These are phyloP conservation scores for Rhagophthalmus giganteus DNA, from an alignment of 2,888 invertebrate species.

Conservation along the genomic window DNA sequence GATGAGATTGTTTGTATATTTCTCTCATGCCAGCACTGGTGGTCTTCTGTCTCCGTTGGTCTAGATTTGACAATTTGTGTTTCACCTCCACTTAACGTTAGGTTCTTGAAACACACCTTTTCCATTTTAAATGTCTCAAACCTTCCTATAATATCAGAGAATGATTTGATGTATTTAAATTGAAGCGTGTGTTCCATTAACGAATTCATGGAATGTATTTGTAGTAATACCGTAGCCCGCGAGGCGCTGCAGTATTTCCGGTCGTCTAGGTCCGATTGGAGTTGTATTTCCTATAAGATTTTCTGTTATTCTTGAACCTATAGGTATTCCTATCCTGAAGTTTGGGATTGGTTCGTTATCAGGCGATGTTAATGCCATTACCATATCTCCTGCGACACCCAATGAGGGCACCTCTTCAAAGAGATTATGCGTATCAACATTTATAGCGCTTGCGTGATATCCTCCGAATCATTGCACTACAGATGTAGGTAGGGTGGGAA, in stretches of 20 bases:
- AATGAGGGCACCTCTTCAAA: constrained; percentile 47
- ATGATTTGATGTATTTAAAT: constrained; percentile 31
- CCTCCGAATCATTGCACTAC: constrained; percentile 40
- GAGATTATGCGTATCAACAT: constrained; percentile 39
- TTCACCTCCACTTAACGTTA: no score
- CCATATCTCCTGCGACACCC: constrained; percentile 46
- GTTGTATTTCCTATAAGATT: no score
- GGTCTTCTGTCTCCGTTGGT: not conserved
- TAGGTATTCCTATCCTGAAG: constrained; percentile 38
- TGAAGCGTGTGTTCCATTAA: constrained; percentile 35
- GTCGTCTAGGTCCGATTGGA: no score
- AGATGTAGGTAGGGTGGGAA: constrained; percentile 37
- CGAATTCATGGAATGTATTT: no score
- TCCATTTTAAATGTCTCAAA: no score
- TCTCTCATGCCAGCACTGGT: not conserved
- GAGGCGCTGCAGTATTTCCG: constrained; percentile 29
- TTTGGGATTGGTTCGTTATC: constrained; percentile 41
- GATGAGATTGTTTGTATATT: constrained; percentile 26
- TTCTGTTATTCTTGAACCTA: no score
- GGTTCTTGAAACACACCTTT: no score
- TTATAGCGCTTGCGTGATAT: constrained; percentile 40
- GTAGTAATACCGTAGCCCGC: no score
- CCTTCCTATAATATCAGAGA: constrained; percentile 38
- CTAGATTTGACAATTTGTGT: not conserved
- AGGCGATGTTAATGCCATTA: constrained; percentile 42